Evolutionary conservation across 2,888 invertebrate species (phyloP).

Genomic region (Peribatodes rhomboidaria): DNA sequence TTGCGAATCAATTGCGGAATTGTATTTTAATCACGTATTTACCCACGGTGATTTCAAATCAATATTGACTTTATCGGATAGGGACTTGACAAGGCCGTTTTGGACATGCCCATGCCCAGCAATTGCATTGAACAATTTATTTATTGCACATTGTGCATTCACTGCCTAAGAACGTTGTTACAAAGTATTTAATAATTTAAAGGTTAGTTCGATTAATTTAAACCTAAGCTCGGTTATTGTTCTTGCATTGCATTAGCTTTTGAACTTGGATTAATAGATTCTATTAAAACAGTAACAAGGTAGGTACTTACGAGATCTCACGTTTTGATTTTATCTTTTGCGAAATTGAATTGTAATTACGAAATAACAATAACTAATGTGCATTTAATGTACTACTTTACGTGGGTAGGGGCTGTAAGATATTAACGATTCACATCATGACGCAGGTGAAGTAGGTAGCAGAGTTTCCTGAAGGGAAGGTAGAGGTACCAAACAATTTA

Average conservation of each 20-base stretch:
- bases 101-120: conserved; percentile 37
- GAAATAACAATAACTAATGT: background rate
- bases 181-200: conserved; percentile 40
- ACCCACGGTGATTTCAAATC: conserved; percentile 44
- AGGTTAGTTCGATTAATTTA: conserved; percentile 39
- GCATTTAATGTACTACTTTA: background rate
- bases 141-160: conserved; percentile 45
- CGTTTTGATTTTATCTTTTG: conserved; percentile 24
- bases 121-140: conserved; percentile 42
- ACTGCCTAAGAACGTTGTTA: conserved; percentile 18
- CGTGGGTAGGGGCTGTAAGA: background rate
- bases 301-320: conserved; percentile 11
- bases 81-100: conserved; percentile 41
- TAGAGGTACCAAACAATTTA: conserved; percentile 31
- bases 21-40: conserved; percentile 54
- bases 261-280: conserved; percentile 16
- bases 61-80: conserved; percentile 37
- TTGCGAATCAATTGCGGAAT: conserved; percentile 66
- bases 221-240: conserved; percentile 23
- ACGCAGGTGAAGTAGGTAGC: conserved; percentile 20
- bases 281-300: conserved; percentile 17
- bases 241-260: conserved; percentile 16
- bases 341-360: conserved; percentile 11
- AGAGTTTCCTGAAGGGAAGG: conserved; percentile 22
- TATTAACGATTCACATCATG: conserved; percentile 11